These are phyloP conservation scores for Emmelina monodactyla DNA, from an alignment of 2,888 invertebrate species.

Conservation along the genomic window DNA sequence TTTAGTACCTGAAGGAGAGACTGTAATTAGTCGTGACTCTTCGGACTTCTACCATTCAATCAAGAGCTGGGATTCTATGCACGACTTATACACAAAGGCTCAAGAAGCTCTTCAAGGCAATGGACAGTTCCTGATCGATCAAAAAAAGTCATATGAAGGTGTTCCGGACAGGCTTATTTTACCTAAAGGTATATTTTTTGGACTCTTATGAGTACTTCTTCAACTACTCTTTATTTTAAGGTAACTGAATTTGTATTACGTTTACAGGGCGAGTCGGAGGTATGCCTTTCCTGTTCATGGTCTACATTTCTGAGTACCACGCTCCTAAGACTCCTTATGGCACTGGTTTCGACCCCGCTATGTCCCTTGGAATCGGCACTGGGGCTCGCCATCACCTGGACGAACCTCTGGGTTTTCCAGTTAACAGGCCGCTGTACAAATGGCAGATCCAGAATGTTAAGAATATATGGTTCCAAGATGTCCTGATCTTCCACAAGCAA, in stretches of 20 bases:
- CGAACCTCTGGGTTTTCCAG: constrained; percentile 62
- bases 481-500: constrained; percentile 61
- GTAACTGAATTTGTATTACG: too few relatives aligned
- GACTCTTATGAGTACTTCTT: too few relatives aligned
- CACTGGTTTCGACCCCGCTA: constrained; percentile 46
- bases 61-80: constrained; percentile 56
- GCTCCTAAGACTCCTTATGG: constrained; percentile 41
- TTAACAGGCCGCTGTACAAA: constrained; percentile 56
- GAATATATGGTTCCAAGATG: constrained; percentile 58
- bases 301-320: constrained; percentile 63
- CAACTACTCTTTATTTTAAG: too few relatives aligned
- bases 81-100: constrained; percentile 50
- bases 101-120: constrained; percentile 49
- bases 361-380: constrained; percentile 56
- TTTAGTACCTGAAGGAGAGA: constrained; percentile 53
- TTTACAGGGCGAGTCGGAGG: constrained; percentile 58
- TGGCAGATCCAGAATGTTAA: constrained; percentile 36
- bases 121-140: constrained; percentile 49
- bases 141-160: constrained; percentile 58
- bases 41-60: constrained; percentile 64
- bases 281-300: constrained; percentile 68
- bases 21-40: constrained; percentile 60
- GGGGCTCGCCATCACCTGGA: constrained; percentile 50
- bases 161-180: constrained; percentile 70
- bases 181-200: constrained; percentile 65